phyloP scores from a whole-genome alignment of 1,140 invertebrate genomes.

The Mylabris phalerata region DNA sequence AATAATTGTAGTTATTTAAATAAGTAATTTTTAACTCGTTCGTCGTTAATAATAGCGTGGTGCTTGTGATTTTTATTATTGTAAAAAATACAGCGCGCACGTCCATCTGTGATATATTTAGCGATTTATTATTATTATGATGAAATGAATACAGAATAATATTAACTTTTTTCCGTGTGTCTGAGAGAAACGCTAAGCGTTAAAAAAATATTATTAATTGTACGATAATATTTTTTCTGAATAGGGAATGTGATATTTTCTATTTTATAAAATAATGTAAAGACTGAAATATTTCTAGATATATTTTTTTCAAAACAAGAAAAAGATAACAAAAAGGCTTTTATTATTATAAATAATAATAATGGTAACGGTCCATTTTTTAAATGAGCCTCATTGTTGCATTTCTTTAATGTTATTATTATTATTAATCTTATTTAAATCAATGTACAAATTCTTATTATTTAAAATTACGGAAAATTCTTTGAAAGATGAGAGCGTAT shows the following conservation, averaged over 20 bases:
- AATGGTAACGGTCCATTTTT: slow-evolving; percentile 6
- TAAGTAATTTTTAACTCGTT: slow-evolving; percentile 40
- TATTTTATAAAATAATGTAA: slow-evolving; percentile 20
- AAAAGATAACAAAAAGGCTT: too few relatives aligned
- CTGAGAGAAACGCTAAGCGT: slow-evolving; percentile 29
- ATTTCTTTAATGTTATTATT: slow-evolving; percentile 13
- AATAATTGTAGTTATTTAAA: slow-evolving; percentile 31
- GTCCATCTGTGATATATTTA: slow-evolving; percentile 42
- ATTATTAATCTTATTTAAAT: not conserved
- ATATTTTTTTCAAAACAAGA: slow-evolving; percentile 32
- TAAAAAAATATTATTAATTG: slow-evolving; percentile 10
- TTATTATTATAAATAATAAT: not conserved
- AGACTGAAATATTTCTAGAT: slow-evolving; percentile 41
- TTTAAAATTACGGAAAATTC: slow-evolving; percentile 1
- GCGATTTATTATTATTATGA: slow-evolving; percentile 32
- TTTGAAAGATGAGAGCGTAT: slow-evolving; percentile 22
- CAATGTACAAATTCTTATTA: not conserved
- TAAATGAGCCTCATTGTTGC: slow-evolving; percentile 12
- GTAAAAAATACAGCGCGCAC: slow-evolving; percentile 25
- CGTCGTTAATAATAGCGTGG: slow-evolving; percentile 38
- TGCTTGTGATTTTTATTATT: slow-evolving; percentile 21
- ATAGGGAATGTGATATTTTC: slow-evolving; percentile 41
- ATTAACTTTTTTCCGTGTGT: slow-evolving; percentile 31
- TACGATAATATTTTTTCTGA: slow-evolving; percentile 16
- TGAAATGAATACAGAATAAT: slow-evolving; percentile 38